Percentiles rank a stretch among this genome's conserved stretches.
Evolutionary conservation across 2,888 invertebrate genomes (phyloP).

Genomic region (Aethes cnicana): DNA sequence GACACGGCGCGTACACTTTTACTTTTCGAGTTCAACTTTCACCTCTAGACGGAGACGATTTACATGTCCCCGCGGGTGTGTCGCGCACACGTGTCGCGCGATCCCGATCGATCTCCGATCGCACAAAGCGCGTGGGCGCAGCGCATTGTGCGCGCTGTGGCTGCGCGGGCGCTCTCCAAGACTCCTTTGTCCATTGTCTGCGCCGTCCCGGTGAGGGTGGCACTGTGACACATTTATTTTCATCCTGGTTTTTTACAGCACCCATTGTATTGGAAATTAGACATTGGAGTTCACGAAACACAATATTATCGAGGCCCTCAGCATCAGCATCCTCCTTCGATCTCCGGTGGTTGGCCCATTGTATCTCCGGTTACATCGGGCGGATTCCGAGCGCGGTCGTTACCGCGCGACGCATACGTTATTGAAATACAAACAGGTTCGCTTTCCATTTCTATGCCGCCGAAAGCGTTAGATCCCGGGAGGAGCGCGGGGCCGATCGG

Average conservation of each 20-base stretch:
- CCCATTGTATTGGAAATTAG: conserved; percentile 81
- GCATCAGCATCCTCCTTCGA: conserved; percentile 60
- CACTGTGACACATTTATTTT: conserved; percentile 81
- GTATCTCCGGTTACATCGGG: conserved; percentile 49
- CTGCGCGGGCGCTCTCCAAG: conserved; percentile 58
- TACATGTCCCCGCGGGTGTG: conserved; percentile 55
- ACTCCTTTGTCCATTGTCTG: conserved; percentile 77
- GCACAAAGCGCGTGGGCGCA: conserved; percentile 43
- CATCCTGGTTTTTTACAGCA: conserved; percentile 73
- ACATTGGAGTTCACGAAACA: conserved; percentile 77
- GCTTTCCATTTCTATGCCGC: conserved; percentile 72
- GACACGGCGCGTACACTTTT: conserved; percentile 65
- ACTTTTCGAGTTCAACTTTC: conserved; percentile 79
- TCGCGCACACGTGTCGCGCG: conserved; percentile 51
- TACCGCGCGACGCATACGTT: conserved; percentile 42
- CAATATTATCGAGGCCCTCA: conserved; percentile 72
- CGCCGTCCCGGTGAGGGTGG: conserved; percentile 68
- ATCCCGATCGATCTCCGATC: conserved; percentile 61
- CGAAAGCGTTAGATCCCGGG: conserved; percentile 55
- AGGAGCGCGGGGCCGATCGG: conserved; percentile 48
- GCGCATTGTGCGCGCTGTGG: conserved; percentile 66
- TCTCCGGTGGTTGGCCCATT: conserved; percentile 52
- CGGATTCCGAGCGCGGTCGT: conserved; percentile 44
- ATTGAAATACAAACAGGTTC: conserved; percentile 71
- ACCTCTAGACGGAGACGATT: conserved; percentile 72